Evolutionary conservation across 1,140 invertebrate species (phyloP), one percentile per base, ranked within the genome.

Genomic region (Theocolax elegans): DNA sequence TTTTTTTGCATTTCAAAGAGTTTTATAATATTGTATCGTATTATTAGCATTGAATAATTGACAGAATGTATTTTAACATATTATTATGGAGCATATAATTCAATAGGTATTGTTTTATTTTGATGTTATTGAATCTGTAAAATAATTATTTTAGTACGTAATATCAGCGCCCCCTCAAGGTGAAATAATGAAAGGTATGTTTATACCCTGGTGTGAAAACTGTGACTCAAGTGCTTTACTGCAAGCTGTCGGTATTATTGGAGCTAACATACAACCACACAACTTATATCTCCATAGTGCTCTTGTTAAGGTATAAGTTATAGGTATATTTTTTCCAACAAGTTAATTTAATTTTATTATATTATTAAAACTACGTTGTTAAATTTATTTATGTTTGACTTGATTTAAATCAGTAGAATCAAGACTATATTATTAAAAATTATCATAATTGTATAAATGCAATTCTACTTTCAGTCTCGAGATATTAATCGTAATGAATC

Each of bases 181-280:
- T 1, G 88, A 91, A 69, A 89, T 97, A 1, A 56, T 94, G 19
- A 88, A 91, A 77, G 95, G 96, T 29, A 89, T 96, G 84, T 92
- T 96, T 78, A 79, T 94, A 42, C 95, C 95, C 1, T 93, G 92
- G 87, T 95, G 94, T 79, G 79, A 85, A 29, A 85, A 89, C 74
- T 97, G 95, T 83, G 88, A 91, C 68, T 86, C 84, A 1, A 78
- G 87, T 65, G 90, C 91, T 23, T 80, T 97, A 23, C 80, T 95
- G 2, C 93, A 95, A 83, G 95, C 93, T 44, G 93, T 97, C 2
- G 95, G 94, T 15, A 92, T 97, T 48, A 89, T 97, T 42, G 95
- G 95, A 15, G 95, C 96, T 59, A 93, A 97, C 40, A 96, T 97
- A 67, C 97, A 97, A 94, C 95, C 96, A 1, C 96, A 97, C 79